phyloP scores from a whole-genome alignment of 35 echinoderm and acorn worm species.

The Heliocidaris erythrogramma region DNA sequence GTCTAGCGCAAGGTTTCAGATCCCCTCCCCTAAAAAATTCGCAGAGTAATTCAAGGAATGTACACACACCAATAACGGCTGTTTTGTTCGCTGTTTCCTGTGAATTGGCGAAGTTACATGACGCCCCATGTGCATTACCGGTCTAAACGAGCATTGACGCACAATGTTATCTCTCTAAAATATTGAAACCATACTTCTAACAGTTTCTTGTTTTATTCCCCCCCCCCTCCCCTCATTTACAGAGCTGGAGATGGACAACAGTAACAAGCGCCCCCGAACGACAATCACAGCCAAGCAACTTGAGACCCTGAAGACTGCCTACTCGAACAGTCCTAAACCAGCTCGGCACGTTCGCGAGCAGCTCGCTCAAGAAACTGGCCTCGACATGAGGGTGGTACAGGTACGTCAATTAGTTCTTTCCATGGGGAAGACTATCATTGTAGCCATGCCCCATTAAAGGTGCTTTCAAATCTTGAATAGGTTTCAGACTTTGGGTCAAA shows the following conservation, averaged over 20 bases:
- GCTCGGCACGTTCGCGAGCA: constrained; percentile 93
- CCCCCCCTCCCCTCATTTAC: neutral
- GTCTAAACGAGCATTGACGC: neutral
- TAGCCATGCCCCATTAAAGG: too few species aligned
- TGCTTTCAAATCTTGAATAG: too few species aligned
- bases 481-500: too few species aligned
- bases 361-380: constrained; percentile 85
- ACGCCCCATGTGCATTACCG: neutral
- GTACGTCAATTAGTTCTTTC: constrained; percentile 32
- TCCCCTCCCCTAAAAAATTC: too few species aligned
- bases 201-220: neutral
- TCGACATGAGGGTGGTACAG: constrained; percentile 98
- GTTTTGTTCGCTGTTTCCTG: too few species aligned
- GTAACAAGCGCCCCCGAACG: constrained; percentile 93
- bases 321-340: constrained; percentile 97
- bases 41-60: too few species aligned
- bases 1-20: too few species aligned
- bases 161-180: neutral
- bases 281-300: constrained; percentile 98
- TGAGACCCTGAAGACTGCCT: constrained; percentile 94
- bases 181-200: neutral
- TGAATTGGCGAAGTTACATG: neutral
- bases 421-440: neutral
- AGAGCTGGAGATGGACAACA: constrained; percentile 97
- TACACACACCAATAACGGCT: too few species aligned